Conservation (phyloP, 2,113 vertebrate genomes). For the Eulacestoma nigropectus region DNA sequence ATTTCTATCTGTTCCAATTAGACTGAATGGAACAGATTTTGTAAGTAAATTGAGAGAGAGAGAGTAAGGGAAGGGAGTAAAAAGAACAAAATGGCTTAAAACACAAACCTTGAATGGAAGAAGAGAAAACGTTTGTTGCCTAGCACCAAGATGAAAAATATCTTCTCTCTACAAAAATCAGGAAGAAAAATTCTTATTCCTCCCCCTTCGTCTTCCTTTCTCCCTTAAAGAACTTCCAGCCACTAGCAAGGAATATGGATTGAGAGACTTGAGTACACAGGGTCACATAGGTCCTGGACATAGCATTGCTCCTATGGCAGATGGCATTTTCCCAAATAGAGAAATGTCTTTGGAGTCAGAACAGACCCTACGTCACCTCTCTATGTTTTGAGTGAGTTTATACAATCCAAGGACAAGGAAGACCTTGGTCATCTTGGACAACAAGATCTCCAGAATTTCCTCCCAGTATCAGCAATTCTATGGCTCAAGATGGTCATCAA, state of each 20-base stretch:
- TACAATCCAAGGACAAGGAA: not conserved
- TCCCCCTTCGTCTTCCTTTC: not conserved
- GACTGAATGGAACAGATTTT: conserved; percentile 56
- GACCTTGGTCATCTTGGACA: not conserved
- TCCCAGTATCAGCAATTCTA: not conserved
- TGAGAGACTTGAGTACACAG: not conserved
- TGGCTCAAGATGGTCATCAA: not conserved
- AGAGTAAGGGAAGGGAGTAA: not conserved
- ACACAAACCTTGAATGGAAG: conserved; percentile 21
- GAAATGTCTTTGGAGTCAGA: not conserved
- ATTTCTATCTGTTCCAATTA: conserved; percentile 77
- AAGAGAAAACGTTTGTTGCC: conserved; percentile 28
- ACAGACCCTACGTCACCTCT: not conserved
- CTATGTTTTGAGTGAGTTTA: not conserved
- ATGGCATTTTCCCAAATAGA: not conserved
- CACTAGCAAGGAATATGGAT: not conserved
- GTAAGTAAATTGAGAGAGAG: conserved; percentile 53
- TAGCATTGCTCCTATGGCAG: not conserved
- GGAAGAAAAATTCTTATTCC: not conserved
- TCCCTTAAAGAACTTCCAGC: not conserved
- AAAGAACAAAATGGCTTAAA: conserved; percentile 10
- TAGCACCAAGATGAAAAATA: conserved; percentile 19
- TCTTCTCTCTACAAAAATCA: not conserved
- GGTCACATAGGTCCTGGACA: not conserved
- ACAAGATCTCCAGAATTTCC: accelerated